Base-by-base conservation (phyloP, 2,113 vertebrate genomes). In the Thermophis baileyi region DNA sequence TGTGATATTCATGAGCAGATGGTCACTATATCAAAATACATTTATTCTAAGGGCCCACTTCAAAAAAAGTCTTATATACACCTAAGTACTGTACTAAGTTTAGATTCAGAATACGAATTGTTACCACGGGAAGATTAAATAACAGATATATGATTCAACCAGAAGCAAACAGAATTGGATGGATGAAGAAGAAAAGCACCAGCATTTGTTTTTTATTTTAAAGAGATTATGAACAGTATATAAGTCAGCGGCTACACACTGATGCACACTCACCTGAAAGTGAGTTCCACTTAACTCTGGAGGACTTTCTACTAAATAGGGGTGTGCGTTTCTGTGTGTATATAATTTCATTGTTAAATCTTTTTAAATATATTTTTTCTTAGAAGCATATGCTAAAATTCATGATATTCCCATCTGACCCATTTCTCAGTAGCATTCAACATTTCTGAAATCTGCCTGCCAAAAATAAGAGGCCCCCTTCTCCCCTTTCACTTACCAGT, bases 1-100 rank as follows among this genome's bases (percentile, higher is more conserved):
- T 50, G 93, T 94, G 96, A 96, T 96, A 96, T 93, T 96, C 94
- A 94, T 87, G 96, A 97, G 94, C 98, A 98, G 98, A 97, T 97
- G 97, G 97, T 93, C 96, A 88, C 96, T 97, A 96, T 95, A 97
- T 96, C 96, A 96, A 97, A 97, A 97, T 92, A 97, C 96, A 96
- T 95, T 94, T 96, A 95, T 96, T 97, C 96, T 94, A 94, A 95
- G 95, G 95, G 94, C 95, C 96, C 96, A 95, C 90, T 93, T 97
- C 97, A 96, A 96, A 95, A 91, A 96, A 96, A 95, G 94, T 92
- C 92, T 96, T 95, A 89, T 93, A 60, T 95, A 95, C 96, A 97
- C 97, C 96, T 96, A 96, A 96, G 94, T 96, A 97, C 97, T 95
- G 94, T 95, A 97, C 97, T 95, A 95, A 96, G 97, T 91, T 95